Evolutionary conservation across 1,140 invertebrate genomes (phyloP).

Genomic region (Schlechtendalia chinensis): DNA sequence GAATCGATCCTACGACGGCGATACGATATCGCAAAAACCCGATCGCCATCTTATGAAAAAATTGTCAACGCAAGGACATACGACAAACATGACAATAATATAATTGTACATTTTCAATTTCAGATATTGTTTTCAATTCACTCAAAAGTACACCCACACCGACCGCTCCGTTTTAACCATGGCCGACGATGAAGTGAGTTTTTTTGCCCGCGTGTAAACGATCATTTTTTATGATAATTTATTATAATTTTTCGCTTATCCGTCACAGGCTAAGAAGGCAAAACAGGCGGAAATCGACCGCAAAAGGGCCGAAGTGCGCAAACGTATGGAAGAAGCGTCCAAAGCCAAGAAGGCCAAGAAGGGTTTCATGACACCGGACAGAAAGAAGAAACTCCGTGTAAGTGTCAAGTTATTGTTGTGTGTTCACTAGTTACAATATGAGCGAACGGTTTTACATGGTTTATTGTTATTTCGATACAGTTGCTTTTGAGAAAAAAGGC

Average conservation of each 20-base stretch:
- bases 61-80: neutral
- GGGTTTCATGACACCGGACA: constrained; percentile 97
- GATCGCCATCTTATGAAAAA: neutral
- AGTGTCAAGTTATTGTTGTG: constrained; percentile 56
- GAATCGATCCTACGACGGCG: neutral
- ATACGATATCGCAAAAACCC: neutral
- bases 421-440: no score
- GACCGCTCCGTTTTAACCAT: constrained; percentile 11
- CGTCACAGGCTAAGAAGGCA: constrained; percentile 76
- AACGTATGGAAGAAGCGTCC: constrained; percentile 92
- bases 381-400: constrained; percentile 97
- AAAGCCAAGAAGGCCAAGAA: constrained; percentile 95
- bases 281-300: constrained; percentile 91
- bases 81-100: neutral
- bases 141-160: neutral
- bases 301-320: constrained; percentile 91
- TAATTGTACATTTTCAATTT: neutral
- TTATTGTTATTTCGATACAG: constrained; percentile 57
- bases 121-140: neutral
- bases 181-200: constrained; percentile 37
- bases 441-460: neutral
- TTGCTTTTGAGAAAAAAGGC: constrained; percentile 99
- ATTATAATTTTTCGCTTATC: neutral
- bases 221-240: neutral
- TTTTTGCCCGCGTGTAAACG: no score